These are phyloP conservation scores for Aromia moschata DNA, from an alignment of 2,888 invertebrate species.

Conservation along the genomic window DNA sequence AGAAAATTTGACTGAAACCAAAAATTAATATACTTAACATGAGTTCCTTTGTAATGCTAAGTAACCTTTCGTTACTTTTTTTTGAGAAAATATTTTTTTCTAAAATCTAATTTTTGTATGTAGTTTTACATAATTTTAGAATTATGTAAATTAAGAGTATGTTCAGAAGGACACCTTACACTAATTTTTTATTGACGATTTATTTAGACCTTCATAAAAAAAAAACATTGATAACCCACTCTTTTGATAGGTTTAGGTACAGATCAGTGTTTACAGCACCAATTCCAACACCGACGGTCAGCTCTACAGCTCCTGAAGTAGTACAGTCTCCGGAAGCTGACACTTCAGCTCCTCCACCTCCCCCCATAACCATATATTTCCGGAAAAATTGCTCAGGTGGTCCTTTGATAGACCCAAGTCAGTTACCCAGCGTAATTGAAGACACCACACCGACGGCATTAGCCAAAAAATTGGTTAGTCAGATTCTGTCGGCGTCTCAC, in stretches of 20 bases:
- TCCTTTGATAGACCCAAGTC: conserved; percentile 63
- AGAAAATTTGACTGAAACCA: no score
- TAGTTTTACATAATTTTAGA: no score
- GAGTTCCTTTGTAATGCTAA: no score
- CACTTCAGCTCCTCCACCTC: conserved; percentile 64
- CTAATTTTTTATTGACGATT: no score
- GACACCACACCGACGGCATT: conserved; percentile 63
- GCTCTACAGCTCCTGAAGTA: conserved; percentile 50
- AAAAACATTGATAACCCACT: no score
- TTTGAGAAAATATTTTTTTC: no score
- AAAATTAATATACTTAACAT: no score
- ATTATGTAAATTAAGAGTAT: no score
- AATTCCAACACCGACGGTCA: conserved; percentile 42
- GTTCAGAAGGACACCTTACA: no score
- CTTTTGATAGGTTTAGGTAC: conserved; percentile 67
- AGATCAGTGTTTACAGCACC: conserved; percentile 58
- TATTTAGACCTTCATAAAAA: no score
- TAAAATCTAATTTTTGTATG: no score
- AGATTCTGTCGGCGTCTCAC: conserved; percentile 55
- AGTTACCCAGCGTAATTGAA: conserved; percentile 64
- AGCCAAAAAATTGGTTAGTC: conserved; percentile 57
- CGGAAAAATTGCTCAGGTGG: conserved; percentile 66
- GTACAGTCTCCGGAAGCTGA: conserved; percentile 61
- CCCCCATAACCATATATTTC: conserved; percentile 66
- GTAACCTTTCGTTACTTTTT: no score